phyloP scores from a whole-genome alignment of 2,888 invertebrate species.

The Nephrotoma appendiculata region DNA sequence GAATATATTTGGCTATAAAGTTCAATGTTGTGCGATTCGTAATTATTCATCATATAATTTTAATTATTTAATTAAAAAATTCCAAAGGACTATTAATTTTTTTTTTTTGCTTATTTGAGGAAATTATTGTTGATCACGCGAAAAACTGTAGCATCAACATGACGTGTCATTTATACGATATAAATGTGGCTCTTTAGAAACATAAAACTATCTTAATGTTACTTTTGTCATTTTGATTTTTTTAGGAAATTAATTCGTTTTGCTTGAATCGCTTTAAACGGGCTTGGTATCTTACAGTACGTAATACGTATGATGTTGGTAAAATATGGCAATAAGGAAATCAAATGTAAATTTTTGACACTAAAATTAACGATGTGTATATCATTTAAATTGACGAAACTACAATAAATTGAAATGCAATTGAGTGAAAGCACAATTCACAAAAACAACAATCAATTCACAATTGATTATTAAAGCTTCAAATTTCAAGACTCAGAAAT shows the following conservation, averaged over 20 bases:
- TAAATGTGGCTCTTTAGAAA: neutral
- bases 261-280: too few species aligned
- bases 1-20: neutral
- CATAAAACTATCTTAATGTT: neutral
- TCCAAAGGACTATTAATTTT: neutral
- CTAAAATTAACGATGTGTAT: too few species aligned
- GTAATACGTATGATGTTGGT: too few species aligned
- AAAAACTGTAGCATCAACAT: neutral
- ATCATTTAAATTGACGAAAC: too few species aligned
- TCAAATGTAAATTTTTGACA: too few species aligned
- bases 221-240: neutral
- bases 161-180: neutral
- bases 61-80: neutral
- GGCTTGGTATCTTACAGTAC: too few species aligned
- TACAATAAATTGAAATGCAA: too few species aligned
- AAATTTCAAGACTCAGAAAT: too few species aligned
- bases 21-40: neutral
- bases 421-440: too few species aligned
- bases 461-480: too few species aligned
- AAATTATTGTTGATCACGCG: neutral
- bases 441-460: too few species aligned
- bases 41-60: neutral
- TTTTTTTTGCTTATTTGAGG: neutral
- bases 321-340: too few species aligned
- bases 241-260: neutral